A percentile compares a stretch with the other conserved stretches of the same genome.
These are phyloP conservation scores for Heliothis subflexa DNA, from an alignment of 1,140 invertebrate species.

Conservation along the genomic window DNA sequence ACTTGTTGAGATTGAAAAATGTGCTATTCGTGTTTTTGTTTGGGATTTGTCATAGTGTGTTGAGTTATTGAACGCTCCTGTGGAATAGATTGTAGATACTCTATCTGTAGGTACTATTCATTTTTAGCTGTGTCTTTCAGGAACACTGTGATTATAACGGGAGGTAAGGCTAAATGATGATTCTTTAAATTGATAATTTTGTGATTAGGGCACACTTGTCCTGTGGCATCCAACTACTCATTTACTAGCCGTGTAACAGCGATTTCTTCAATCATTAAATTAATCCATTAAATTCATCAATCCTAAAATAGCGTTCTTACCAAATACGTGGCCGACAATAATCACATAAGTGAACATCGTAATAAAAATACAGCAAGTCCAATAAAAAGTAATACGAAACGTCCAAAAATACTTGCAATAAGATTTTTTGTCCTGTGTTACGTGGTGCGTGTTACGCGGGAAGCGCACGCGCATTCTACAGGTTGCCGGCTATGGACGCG, in stretches of 20 bases:
- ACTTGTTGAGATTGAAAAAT: no score
- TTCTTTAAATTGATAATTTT: no score
- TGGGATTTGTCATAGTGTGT: no score
- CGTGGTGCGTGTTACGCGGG: conserved; percentile 57
- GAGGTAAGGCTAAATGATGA: no score
- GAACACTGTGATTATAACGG: no score
- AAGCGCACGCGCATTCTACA: conserved; percentile 67
- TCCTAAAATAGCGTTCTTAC: conserved; percentile 4
- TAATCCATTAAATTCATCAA: conserved; percentile 1
- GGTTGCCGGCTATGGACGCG: conserved; percentile 64
- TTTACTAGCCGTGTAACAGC: not conserved
- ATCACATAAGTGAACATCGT: conserved; percentile 30
- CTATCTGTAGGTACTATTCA: no score
- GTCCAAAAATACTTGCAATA: conserved; percentile 47
- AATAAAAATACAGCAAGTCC: conserved; percentile 42
- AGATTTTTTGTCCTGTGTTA: conserved; percentile 56
- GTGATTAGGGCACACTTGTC: no score
- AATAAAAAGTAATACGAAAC: conserved; percentile 49
- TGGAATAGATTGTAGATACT: no score
- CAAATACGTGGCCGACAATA: not conserved
- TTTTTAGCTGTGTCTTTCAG: no score
- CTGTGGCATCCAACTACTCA: no score
- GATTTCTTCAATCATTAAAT: conserved; percentile 13
- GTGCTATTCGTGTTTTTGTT: no score
- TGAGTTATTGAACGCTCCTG: no score